A percentile compares a stretch with the other conserved stretches of the same genome.
phyloP scores from a whole-genome alignment of 1,140 invertebrate genomes.

The Littorina saxatilis region DNA sequence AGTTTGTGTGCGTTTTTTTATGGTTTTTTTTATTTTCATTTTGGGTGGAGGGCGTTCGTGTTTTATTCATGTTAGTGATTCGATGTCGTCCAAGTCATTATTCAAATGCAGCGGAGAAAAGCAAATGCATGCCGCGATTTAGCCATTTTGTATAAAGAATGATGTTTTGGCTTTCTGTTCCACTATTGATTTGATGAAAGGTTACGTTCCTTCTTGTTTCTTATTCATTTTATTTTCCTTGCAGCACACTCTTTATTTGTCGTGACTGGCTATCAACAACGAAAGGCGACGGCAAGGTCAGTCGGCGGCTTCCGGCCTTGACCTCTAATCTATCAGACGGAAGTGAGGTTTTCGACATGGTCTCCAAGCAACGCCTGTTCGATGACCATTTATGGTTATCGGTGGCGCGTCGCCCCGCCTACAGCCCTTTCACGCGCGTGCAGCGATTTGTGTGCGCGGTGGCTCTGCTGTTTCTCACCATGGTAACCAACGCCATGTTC shows the following conservation, averaged over 20 bases:
- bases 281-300: constrained; percentile 76
- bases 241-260: constrained; percentile 75
- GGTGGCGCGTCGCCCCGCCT: constrained; percentile 52
- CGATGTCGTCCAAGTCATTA: too few relatives aligned
- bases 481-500: constrained; percentile 72
- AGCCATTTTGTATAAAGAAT: too few relatives aligned
- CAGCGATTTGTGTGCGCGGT: constrained; percentile 66
- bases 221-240: constrained; percentile 5
- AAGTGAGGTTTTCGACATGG: constrained; percentile 59
- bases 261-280: constrained; percentile 78
- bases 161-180: too few relatives aligned
- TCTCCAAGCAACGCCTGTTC: constrained; percentile 66
- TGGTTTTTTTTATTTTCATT: too few relatives aligned
- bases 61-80: too few relatives aligned
- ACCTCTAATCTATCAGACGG: constrained; percentile 11
- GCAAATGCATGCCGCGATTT: too few relatives aligned
- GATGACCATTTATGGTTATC: constrained; percentile 68
- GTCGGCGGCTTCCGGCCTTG: constrained; percentile 33
- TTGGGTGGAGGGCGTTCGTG: too few relatives aligned
- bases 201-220: neutral
- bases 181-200: too few relatives aligned
- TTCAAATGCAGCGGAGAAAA: too few relatives aligned
- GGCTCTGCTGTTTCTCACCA: constrained; percentile 64
- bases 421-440: constrained; percentile 68
- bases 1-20: too few relatives aligned